These are phyloP conservation scores for Eumacrocentrus americanus DNA, from an alignment of 2,888 invertebrate species.

Conservation along the genomic window DNA sequence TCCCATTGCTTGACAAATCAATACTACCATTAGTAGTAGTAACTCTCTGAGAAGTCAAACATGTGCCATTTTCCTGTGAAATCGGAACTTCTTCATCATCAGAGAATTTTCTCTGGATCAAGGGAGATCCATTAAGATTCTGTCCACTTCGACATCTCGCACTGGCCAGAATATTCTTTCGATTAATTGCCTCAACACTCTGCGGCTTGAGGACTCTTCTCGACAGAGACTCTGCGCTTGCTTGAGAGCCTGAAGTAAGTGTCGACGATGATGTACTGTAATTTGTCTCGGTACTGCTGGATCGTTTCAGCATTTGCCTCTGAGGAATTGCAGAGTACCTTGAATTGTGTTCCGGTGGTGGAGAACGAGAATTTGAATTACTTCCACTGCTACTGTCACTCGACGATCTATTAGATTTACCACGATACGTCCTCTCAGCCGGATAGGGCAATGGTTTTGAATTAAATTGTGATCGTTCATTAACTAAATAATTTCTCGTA, in stretches of 20 bases:
- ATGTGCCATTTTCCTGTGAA: constrained; percentile 34
- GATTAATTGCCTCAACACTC: constrained; percentile 82
- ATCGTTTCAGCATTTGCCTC: constrained; percentile 67
- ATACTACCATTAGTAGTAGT: constrained; percentile 31
- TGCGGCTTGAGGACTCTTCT: constrained; percentile 75
- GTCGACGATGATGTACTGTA: constrained; percentile 76
- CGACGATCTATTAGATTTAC: constrained; percentile 55
- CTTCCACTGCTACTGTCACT: constrained; percentile 62
- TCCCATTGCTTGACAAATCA: constrained; percentile 22
- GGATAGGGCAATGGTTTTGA: constrained; percentile 28
- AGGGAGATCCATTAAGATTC: constrained; percentile 75
- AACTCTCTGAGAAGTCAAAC: not conserved
- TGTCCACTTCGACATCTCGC: constrained; percentile 84
- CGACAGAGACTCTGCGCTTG: constrained; percentile 66
- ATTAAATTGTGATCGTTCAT: constrained; percentile 32
- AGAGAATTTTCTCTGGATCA: constrained; percentile 73
- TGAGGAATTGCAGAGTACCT: constrained; percentile 49
- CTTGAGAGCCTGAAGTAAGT: constrained; percentile 76
- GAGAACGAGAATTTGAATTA: constrained; percentile 59
- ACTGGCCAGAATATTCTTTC: constrained; percentile 85
- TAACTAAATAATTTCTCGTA: constrained; percentile 34
- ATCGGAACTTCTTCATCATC: constrained; percentile 50
- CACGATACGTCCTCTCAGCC: constrained; percentile 34
- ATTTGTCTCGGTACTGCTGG: constrained; percentile 76
- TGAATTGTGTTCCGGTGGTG: constrained; percentile 36